phyloP scores from a whole-genome alignment of 2,888 invertebrate genomes.

The Drosophila austrosaltans region DNA sequence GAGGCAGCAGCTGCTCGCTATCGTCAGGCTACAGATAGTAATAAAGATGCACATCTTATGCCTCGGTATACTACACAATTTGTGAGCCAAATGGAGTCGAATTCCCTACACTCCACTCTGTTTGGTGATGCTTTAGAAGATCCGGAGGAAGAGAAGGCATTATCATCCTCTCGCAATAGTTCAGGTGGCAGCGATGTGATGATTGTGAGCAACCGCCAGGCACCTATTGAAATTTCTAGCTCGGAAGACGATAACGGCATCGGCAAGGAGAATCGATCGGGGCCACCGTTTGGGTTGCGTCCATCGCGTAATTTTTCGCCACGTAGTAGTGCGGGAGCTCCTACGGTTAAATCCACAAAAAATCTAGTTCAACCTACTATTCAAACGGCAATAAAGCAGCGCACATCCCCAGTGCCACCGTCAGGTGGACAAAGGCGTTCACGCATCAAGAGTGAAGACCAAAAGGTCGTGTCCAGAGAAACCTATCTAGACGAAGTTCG shows the following conservation, averaged over 20 bases:
- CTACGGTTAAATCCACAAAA: conserved; percentile 28
- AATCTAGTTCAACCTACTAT: conserved; percentile 74
- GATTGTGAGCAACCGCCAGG: conserved; percentile 65
- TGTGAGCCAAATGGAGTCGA: conserved; percentile 60
- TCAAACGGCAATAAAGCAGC: conserved; percentile 32
- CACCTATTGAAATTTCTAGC: conserved; percentile 72
- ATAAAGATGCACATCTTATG: not conserved
- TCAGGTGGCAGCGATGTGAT: conserved; percentile 70
- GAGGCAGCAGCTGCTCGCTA: conserved; percentile 21
- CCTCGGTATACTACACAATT: conserved; percentile 76
- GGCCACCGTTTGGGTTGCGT: not conserved
- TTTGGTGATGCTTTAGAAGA: conserved; percentile 34
- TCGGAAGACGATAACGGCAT: conserved; percentile 47
- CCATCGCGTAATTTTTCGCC: conserved; percentile 41
- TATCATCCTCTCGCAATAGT: not conserved
- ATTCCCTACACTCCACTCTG: conserved; percentile 72
- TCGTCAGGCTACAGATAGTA: conserved; percentile 11
- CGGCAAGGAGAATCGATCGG: conserved; percentile 47
- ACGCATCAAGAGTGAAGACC: conserved; percentile 13
- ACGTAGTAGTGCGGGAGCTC: conserved; percentile 38
- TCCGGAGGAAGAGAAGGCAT: not conserved
- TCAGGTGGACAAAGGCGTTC: not conserved
- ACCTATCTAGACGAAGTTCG: conserved; percentile 84
- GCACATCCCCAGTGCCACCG: not conserved
- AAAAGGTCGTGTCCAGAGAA: conserved; percentile 62